Base-by-base conservation (phyloP, 2,888 invertebrate species). In the Fragum fragum region DNA sequence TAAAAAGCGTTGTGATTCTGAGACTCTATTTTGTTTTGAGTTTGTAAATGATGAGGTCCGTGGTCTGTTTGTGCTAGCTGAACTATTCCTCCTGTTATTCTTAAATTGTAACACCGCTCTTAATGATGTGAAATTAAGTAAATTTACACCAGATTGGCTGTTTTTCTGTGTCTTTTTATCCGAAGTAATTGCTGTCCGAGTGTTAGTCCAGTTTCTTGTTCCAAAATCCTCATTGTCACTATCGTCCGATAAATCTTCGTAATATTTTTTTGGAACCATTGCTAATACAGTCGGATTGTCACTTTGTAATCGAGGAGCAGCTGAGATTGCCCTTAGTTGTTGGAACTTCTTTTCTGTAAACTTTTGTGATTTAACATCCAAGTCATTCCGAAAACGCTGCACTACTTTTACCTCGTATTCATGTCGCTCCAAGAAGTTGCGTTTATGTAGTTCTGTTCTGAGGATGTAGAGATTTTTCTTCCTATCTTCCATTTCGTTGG, bases 261-360 rank as follows among this genome's bases (percentile, higher is more conserved):
- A 82, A 57, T 76, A 79, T 28, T 82, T 72, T 42, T 76, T 72
- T 3, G 79, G 82, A 23, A 79, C 57, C 29, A 83, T 63, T 26
- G 76, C 83, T 16, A 59, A 42, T 6, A 79, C 76, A 11, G 69
- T 28, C 28, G 70, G 42, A 14, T 39, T 53, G 9, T 29, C 28
- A 9, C 39, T 71, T 47, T 81, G 70, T 1, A 81, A 14, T 29
- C 81, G 55, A 1, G 73, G 75, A 7, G 47, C 47, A 11, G 85
- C 82, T 6, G 83, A 86, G 21, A 71, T 77, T 0, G 72, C 72
- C 14, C 78, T 47, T 18, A 80, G 47, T 29, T 80, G 76, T 73
- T 88, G 85, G 72, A 83, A 88, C 39, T 82, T 83, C 1, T 66
- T 79, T 47, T 80, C 82, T 16, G 83, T 80, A 72, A 88, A 88